These are phyloP conservation scores for Parnassius apollo DNA, from an alignment of 2,888 invertebrate genomes.

Conservation along the genomic window DNA sequence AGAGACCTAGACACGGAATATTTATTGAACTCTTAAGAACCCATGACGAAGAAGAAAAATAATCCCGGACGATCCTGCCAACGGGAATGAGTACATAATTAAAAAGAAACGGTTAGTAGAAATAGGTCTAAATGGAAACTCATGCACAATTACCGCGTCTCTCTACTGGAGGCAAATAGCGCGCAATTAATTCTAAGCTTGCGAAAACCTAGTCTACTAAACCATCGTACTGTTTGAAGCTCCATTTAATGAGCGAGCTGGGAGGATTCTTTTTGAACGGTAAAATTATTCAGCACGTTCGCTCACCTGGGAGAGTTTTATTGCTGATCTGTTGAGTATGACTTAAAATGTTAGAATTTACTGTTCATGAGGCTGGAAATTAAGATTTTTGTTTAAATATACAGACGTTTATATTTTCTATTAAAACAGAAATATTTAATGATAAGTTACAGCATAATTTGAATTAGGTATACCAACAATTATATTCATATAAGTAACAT, in stretches of 20 bases:
- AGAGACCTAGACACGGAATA: too few relatives aligned
- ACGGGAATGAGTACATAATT: not conserved
- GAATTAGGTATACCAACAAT: too few relatives aligned
- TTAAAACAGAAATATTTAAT: too few relatives aligned
- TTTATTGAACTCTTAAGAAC: too few relatives aligned
- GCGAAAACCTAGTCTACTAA: conserved; percentile 8
- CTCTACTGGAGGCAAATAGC: conserved; percentile 1
- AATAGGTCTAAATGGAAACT: conserved; percentile 11
- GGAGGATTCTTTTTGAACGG: not conserved
- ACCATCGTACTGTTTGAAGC: conserved; percentile 7
- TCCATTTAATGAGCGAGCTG: conserved; percentile 8
- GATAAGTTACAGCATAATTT: too few relatives aligned
- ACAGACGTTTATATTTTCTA: too few relatives aligned
- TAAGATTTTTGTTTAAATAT: too few relatives aligned
- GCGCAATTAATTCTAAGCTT: conserved; percentile 16
- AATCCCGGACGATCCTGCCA: too few relatives aligned
- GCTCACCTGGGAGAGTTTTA: conserved; percentile 1
- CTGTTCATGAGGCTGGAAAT: too few relatives aligned
- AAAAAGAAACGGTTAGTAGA: not conserved
- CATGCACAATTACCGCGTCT: conserved; percentile 9
- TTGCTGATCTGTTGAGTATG: not conserved
- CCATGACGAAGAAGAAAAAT: too few relatives aligned
- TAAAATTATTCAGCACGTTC: conserved; percentile 5
- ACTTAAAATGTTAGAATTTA: not conserved
- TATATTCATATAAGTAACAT: too few relatives aligned